Evolutionary conservation across 2,113 vertebrate genomes (phyloP), one percentile per base, ranked within the genome.

Genomic region (Atractosteus spatula): DNA sequence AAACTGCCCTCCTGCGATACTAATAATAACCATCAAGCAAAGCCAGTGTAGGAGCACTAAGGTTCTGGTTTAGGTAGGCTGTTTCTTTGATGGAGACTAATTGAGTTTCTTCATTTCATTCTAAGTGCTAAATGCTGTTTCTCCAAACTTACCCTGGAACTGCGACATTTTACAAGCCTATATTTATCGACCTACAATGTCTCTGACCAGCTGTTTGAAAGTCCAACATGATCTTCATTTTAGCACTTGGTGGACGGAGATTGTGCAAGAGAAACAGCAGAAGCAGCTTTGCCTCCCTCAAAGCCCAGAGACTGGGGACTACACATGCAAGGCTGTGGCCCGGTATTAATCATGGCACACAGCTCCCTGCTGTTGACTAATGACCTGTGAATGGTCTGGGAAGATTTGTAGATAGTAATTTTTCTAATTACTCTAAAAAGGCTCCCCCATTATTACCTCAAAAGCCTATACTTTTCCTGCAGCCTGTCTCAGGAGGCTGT

Each of bases 361-460:
- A 12, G 11, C 56, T 59, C 13, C 41, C 68, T 42, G 54, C 68
- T 14, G 7, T 7, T 3, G 67, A 55, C 12, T 70, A 70, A 70
- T 17, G 55, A n/a, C n/a, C 41, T 61, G 6, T 17, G 3, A 29
- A 61, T 43, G n/a, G 14, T 45, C 29, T 17, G 69, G 42, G 61
- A 45, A 71, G 59, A 71, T 71, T 45, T 29, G 44, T 14, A 41
- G 13, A 71, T 42, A 57, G 43, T 45, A 29, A 71, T 61, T 12
- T 71, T 64, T 17, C 57, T 71, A 62, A 62, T 62, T 62, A 71
- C 57, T 62, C n/a, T 51, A 11, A 70, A 10, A 62, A n/a, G 47
- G 69, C 59, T 29, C 16, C 42, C 41, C 41, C 7, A 41, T 3
- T 61, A 41, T 59, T 16, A 12, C 68, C 68, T 41, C 16, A 8